Evolutionary conservation across 2,797 vertebrate species (phyloP).

Genomic region (Fistularia commersonii): DNA sequence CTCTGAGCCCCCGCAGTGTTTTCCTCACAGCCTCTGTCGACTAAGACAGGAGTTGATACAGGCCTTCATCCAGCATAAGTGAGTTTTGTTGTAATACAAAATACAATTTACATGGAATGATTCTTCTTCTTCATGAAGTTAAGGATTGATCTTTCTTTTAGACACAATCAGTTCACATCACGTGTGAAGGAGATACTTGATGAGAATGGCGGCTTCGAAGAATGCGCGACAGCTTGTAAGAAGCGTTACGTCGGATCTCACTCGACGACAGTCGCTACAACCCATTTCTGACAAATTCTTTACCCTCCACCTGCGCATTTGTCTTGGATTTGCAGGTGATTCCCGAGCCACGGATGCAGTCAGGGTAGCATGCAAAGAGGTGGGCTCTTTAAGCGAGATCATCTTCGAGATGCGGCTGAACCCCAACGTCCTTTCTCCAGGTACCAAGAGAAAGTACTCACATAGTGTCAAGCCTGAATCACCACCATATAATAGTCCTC

Average conservation of each 20-base stretch:
- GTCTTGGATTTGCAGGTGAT: constrained; percentile 57
- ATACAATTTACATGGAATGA: not conserved
- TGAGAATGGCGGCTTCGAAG: constrained; percentile 70
- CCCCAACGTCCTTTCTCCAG: constrained; percentile 75
- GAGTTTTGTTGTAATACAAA: constrained; percentile 30
- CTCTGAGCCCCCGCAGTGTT: constrained; percentile 63
- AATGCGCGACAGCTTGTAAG: constrained; percentile 63
- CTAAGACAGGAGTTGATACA: constrained; percentile 77
- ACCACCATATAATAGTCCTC: not conserved
- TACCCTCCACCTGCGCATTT: too few species aligned
- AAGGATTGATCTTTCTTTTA: constrained; percentile 30
- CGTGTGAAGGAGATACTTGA: constrained; percentile 64
- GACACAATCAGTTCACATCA: constrained; percentile 73
- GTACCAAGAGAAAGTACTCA: constrained; percentile 43
- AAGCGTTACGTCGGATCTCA: not conserved
- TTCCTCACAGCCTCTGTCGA: constrained; percentile 74
- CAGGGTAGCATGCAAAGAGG: constrained; percentile 72
- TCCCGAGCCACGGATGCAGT: constrained; percentile 67
- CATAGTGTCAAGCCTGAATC: not conserved
- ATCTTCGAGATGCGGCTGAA: constrained; percentile 85
- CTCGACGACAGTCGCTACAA: not conserved
- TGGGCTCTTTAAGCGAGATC: constrained; percentile 78
- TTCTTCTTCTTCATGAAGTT: not conserved
- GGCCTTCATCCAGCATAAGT: constrained; percentile 81
- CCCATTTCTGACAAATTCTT: too few species aligned